Base-by-base conservation (phyloP, 2,113 vertebrate species). In the Felis chaus region DNA sequence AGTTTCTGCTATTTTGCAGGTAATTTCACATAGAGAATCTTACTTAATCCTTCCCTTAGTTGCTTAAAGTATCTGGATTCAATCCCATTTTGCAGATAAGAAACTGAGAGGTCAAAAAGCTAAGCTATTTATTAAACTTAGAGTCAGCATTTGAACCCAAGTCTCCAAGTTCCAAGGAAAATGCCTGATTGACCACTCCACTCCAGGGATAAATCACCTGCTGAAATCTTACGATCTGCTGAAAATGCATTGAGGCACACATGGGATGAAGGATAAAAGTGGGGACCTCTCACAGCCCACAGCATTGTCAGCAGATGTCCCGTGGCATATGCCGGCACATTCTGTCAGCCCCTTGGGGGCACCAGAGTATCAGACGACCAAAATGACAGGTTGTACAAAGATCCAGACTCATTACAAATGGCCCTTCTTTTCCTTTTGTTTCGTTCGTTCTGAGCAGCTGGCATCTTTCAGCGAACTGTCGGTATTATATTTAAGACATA, bases 401-500 rank as follows among this genome's bases (percentile, higher is more conserved):
- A 95, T 81, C 71, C 39, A 86, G 39, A 88, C 83, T 96, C 83
- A 39, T 97, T 92, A 95, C 92, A 97, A 96, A 96, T n/a, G 76
- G 85, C 63, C 83, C 33, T 73, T 71, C 90, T 89, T 92, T 93
- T 84, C 92, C 89, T 97, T 97, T 96, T 97, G 94, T 97, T 97
- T 92, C 13, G 0, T 94, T 91, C 48, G 3, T 90, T 96, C 95
- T 95, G 92, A 97, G 61, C 95, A 98, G 68, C 48, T 96, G 92
- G 91, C 53, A 94, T 93, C 89, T 94, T 84, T 74, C 94, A 91
- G 74, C 7, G 19, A 95, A 82, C 91, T 92, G 45, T 73, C 79
- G 1, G 8, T 96, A 92, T 15, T 97, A 39, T 91, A 97, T 97
- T 97, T 97, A 97, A 98, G 98, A 87, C 55, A 91, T 23, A 97